Conservation (phyloP, 2,113 vertebrate species). For the Sinosuthora webbiana region DNA sequence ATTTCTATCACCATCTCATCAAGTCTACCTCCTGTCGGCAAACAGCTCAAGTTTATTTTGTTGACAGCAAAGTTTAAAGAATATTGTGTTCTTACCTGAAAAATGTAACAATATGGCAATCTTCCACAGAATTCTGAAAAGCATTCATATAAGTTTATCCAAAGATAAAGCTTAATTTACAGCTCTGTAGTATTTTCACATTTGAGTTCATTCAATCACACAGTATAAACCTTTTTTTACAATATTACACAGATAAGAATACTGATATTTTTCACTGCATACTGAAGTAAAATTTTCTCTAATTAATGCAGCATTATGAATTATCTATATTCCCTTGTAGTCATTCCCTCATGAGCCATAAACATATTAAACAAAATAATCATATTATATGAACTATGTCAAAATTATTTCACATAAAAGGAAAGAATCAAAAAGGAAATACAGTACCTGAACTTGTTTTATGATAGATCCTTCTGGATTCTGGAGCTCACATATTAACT, state of each 20-base stretch:
- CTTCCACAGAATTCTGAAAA: neutral
- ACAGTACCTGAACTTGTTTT: slow-evolving; percentile 69
- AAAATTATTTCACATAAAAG: neutral
- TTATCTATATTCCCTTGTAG: neutral
- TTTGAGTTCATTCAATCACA: neutral
- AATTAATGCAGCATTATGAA: neutral
- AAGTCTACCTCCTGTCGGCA: neutral
- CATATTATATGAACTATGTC: neutral
- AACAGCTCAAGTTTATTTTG: neutral
- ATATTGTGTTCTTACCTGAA: neutral
- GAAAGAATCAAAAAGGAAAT: neutral
- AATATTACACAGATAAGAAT: neutral
- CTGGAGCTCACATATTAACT: slow-evolving; percentile 58
- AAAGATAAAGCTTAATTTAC: neutral
- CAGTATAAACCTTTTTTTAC: neutral
- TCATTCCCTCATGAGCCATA: neutral
- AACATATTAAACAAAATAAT: neutral
- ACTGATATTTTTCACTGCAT: neutral
- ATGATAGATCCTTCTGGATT: slow-evolving; percentile 56
- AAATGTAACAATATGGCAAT: neutral
- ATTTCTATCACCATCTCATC: neutral
- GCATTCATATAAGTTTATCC: neutral
- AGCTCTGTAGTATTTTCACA: neutral
- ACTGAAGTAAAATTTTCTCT: neutral
- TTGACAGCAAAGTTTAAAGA: neutral